Percentiles rank a stretch among this genome's conserved stretches.
These are phyloP conservation scores for Atherinosoma microstoma DNA, from an alignment of 2,797 vertebrate genomes.

Conservation along the genomic window DNA sequence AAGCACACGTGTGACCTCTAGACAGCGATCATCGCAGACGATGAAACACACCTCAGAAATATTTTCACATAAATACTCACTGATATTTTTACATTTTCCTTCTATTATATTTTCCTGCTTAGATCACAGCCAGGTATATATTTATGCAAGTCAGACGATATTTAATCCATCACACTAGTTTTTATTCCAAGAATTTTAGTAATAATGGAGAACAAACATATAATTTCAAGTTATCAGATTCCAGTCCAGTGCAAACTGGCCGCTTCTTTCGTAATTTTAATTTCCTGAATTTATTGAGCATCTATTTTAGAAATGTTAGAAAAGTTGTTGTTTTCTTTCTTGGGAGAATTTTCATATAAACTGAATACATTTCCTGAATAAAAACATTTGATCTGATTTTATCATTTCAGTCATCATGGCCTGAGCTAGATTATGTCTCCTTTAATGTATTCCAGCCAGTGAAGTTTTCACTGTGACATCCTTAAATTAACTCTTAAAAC, in stretches of 20 bases:
- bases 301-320: no score
- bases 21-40: conserved; percentile 36
- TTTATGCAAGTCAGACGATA: neutral
- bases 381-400: no score
- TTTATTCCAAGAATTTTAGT: neutral
- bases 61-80: neutral
- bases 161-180: neutral
- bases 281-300: no score
- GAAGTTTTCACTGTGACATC: neutral
- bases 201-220: neutral
- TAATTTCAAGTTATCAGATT: neutral
- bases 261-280: no score
- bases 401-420: no score
- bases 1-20: conserved; percentile 54
- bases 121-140: neutral
- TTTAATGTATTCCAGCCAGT: no score
- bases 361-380: no score
- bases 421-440: no score
- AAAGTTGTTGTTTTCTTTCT: no score
- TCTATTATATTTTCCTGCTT: neutral
- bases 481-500: neutral
- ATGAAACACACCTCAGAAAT: conserved; percentile 11
- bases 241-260: neutral
- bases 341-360: no score
- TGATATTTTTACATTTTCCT: neutral